A percentile compares a stretch with the other conserved stretches of the same genome.
Evolutionary conservation across 2,797 vertebrate species (phyloP).

Genomic region (Gallinago solitaria): DNA sequence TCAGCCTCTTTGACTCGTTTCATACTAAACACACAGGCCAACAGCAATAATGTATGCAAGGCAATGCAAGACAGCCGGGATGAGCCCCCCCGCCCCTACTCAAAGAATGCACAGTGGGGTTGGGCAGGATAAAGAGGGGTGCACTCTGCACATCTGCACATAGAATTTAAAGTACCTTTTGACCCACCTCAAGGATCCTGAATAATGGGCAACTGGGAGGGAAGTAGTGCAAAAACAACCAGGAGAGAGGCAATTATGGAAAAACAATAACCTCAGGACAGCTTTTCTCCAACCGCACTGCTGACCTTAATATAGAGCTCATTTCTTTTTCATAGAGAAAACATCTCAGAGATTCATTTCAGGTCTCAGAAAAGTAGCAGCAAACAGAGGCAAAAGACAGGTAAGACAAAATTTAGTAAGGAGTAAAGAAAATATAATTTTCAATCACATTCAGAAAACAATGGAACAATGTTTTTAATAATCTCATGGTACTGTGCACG

Average conservation of each 20-base stretch:
- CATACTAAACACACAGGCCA: neutral
- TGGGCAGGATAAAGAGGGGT: neutral
- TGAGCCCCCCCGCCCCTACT: neutral
- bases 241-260: neutral
- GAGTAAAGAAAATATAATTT: neutral
- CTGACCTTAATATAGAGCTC: conserved; percentile 19
- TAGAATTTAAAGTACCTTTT: neutral
- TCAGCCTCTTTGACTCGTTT: neutral
- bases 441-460: neutral
- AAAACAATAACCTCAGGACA: conserved; percentile 5
- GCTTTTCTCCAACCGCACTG: neutral
- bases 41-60: neutral
- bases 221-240: neutral
- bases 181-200: neutral
- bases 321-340: conserved; percentile 10
- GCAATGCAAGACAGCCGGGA: neutral
- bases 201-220: neutral
- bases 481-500: neutral
- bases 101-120: neutral
- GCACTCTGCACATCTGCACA: rapidly evolving
- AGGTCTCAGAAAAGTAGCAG: neutral
- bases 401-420: neutral
- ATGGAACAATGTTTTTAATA: neutral
- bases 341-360: neutral
- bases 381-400: neutral